A percentile compares a stretch with the other conserved stretches of the same genome.
Evolutionary conservation across 2,797 vertebrate genomes (phyloP).

Genomic region (Argentina silus): DNA sequence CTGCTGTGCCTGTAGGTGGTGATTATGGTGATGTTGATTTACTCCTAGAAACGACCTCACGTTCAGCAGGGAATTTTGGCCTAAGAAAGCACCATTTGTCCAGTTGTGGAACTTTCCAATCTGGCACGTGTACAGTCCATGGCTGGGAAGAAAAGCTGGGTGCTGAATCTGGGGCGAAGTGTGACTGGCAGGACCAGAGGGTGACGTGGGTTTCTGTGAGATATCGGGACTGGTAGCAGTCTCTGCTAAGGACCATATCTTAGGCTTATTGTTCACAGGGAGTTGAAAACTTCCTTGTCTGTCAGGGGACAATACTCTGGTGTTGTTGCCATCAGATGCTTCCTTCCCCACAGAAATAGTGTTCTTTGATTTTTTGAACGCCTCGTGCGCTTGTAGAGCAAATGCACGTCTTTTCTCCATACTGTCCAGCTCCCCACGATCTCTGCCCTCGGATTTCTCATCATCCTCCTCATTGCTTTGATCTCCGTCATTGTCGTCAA

Average conservation of each 20-base stretch:
- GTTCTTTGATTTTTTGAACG: conserved; percentile 86
- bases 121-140: conserved; percentile 98
- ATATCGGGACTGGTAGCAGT: conserved; percentile 95
- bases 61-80: conserved; percentile 94
- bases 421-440: conserved; percentile 76
- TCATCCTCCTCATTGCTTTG: conserved; percentile 97
- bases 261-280: conserved; percentile 92
- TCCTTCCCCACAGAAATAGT: conserved; percentile 84
- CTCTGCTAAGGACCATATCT: conserved; percentile 99
- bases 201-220: conserved; percentile 87
- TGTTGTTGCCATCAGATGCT: conserved; percentile 80
- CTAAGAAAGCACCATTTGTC: conserved; percentile 95
- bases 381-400: conserved; percentile 81
- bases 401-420: conserved; percentile 84
- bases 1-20: conserved; percentile 82
- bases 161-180: conserved; percentile 87
- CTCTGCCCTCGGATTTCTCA: conserved; percentile 86
- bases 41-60: conserved; percentile 96
- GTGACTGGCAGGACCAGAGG: conserved; percentile 79
- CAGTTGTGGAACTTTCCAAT: conserved; percentile 99
- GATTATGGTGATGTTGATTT: conserved; percentile 87
- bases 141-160: conserved; percentile 94
- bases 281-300: conserved; percentile 84
- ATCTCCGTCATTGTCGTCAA: conserved; percentile 94
- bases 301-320: conserved; percentile 86